Percentiles rank a stretch among this genome's conserved stretches.
Conservation (phyloP, 2,888 invertebrate species). For the Dimorphilus gyrociliatus region DNA sequence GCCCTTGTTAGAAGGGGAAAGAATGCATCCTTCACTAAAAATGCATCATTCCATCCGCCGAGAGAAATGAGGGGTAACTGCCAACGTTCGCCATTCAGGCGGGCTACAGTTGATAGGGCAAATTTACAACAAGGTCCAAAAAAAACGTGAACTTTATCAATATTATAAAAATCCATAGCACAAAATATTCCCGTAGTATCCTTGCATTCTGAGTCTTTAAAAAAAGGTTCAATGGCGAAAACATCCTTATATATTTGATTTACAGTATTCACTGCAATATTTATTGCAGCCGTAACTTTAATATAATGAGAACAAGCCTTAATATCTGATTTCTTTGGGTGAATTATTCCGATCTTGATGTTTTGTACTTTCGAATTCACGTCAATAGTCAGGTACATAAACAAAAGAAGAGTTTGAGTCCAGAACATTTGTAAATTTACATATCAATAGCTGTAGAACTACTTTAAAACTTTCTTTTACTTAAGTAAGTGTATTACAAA, state of each 20-base stretch:
- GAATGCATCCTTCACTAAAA: constrained; percentile 7
- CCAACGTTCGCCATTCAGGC: constrained; percentile 65
- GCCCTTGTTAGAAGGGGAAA: constrained; percentile 7
- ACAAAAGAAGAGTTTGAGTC: too few species aligned
- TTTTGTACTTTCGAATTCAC: too few species aligned
- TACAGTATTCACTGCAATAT: neutral
- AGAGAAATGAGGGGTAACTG: constrained; percentile 68
- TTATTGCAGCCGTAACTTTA: too few species aligned
- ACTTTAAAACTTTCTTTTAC: too few species aligned
- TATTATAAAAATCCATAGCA: constrained; percentile 21
- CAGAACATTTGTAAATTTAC: too few species aligned
- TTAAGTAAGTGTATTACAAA: too few species aligned
- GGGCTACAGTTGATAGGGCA: constrained; percentile 69
- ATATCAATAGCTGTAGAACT: too few species aligned
- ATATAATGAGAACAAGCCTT: too few species aligned
- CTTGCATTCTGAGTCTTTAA: constrained; percentile 21
- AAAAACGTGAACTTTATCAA: constrained; percentile 19
- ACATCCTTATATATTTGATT: neutral
- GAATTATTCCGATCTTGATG: too few species aligned
- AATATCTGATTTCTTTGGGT: too few species aligned
- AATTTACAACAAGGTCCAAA: constrained; percentile 39
- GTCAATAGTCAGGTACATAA: too few species aligned
- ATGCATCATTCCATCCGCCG: constrained; percentile 24
- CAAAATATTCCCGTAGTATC: constrained; percentile 21
- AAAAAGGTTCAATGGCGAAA: neutral